Base-by-base conservation (phyloP, 2,888 invertebrate species). In the Zhengitettix transpicula region DNA sequence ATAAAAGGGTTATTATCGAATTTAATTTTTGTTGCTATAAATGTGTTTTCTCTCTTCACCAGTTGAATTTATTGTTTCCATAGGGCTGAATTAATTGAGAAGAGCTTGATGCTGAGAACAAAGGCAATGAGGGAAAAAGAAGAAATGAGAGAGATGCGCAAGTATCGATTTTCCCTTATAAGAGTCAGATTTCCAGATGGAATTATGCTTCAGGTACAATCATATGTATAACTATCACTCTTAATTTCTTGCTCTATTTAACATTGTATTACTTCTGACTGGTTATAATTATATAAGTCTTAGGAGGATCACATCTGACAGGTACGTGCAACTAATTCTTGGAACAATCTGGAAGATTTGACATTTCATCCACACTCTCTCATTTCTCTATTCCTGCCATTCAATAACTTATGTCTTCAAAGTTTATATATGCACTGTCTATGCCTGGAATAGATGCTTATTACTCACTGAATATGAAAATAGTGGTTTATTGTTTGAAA, bases 91-190 rank as follows among this genome's bases (percentile, higher is more conserved):
- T 82, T 83, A 1, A 79, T 87, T 47, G 94, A 94, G 69, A 85
- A 80, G 68, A 82, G 85, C 68, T 83, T 89, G 70, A 85, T 90
- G 76, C 75, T 98, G 10, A 79, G 92, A 67, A 97, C 97, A 0
- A 94, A 93, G 72, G 94, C 93, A 3, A 97, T 97, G 94, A 75
- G 95, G 28, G 94, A 96, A 69, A 87, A 88, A 64, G 93, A 96
- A 63, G 91, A 91, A 69, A 73, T 84, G 62, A 75, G 87, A 57
- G 88, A 87, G 68, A 79, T 88, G 71, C 79, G 87, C 59, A 86
- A 86, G 72, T 94, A 93, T 71, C 85, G 85, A 69, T 97, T 87
- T 71, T 83, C 89, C 2, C 76, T 96, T 56, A 84, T 97, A 60
- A 76, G 96, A 65, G 77, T 97, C 47, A 80, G 91, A 58, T 92